Conservation (phyloP, 1,140 invertebrate species). For the Platyscapa corneri region DNA sequence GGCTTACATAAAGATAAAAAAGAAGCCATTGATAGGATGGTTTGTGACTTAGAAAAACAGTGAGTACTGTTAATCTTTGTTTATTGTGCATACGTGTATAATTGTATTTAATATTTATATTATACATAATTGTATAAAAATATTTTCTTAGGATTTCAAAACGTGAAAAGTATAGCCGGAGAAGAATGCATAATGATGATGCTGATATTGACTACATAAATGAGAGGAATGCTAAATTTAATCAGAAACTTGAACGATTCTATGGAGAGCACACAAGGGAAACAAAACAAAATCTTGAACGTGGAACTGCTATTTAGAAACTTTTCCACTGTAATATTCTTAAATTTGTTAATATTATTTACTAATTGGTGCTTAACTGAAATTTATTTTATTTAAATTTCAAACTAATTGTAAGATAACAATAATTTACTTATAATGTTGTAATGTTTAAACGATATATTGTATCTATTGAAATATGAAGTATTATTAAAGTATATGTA, state of each 20-base stretch:
- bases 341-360: neutral
- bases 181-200: constrained; percentile 97
- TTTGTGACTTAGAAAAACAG: constrained; percentile 95
- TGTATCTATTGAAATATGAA: no score
- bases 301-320: constrained; percentile 92
- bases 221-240: constrained; percentile 98
- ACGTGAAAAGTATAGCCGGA: constrained; percentile 93
- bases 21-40: constrained; percentile 94
- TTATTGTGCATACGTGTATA: no score
- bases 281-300: constrained; percentile 98
- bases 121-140: no score
- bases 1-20: constrained; percentile 91
- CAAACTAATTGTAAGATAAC: no score
- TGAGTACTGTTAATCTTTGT: constrained; percentile 69
- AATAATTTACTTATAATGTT: no score
- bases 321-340: neutral
- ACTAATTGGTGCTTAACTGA: no score
- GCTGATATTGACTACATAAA: constrained; percentile 99
- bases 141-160: constrained; percentile 84
- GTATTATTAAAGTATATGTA: constrained; percentile 47
- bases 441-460: neutral
- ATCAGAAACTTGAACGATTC: constrained; percentile 98
- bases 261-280: constrained; percentile 98
- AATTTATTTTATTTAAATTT: no score
- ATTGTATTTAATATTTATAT: no score